A percentile compares a stretch with the other conserved stretches of the same genome.
Conservation (phyloP, 2,113 vertebrate species). For the Mustela nigripes region DNA sequence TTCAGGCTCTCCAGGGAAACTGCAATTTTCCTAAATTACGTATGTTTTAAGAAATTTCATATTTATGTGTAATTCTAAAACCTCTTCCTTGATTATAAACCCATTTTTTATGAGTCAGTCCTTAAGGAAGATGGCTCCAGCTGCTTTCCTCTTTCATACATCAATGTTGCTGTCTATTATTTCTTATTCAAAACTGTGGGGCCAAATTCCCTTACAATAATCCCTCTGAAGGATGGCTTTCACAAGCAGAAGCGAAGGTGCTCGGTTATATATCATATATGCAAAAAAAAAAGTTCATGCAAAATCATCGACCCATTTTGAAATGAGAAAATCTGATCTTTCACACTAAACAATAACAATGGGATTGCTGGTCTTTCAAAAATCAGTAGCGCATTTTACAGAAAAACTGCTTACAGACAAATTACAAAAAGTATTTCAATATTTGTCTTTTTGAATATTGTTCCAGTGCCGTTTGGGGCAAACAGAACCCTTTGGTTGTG, state of each 20-base stretch:
- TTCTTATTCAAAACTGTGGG: constrained; percentile 37
- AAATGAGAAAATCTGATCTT: constrained; percentile 26
- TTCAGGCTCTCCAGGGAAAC: constrained; percentile 16
- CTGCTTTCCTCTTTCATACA: not conserved
- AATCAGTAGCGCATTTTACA: constrained; percentile 14
- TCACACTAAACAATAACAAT: constrained; percentile 29
- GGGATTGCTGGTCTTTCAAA: constrained; percentile 24
- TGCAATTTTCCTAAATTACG: not conserved
- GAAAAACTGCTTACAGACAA: not conserved
- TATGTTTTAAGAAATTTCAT: constrained; percentile 29
- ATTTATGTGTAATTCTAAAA: not conserved
- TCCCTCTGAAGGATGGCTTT: not conserved
- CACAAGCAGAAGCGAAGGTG: not conserved
- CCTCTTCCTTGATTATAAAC: constrained; percentile 32
- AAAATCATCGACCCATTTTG: not conserved
- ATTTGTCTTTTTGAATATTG: constrained; percentile 51
- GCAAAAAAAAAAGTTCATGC: constrained; percentile 2
- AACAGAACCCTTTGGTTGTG: not conserved
- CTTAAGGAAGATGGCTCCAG: constrained; percentile 2
- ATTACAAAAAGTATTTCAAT: constrained; percentile 18
- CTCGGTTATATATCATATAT: not conserved
- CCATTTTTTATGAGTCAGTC: not conserved
- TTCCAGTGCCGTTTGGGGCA: not conserved
- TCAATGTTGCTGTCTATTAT: not conserved
- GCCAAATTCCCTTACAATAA: not conserved